Conservation (phyloP, 2,113 vertebrate species). For the Nematolebias whitei region DNA sequence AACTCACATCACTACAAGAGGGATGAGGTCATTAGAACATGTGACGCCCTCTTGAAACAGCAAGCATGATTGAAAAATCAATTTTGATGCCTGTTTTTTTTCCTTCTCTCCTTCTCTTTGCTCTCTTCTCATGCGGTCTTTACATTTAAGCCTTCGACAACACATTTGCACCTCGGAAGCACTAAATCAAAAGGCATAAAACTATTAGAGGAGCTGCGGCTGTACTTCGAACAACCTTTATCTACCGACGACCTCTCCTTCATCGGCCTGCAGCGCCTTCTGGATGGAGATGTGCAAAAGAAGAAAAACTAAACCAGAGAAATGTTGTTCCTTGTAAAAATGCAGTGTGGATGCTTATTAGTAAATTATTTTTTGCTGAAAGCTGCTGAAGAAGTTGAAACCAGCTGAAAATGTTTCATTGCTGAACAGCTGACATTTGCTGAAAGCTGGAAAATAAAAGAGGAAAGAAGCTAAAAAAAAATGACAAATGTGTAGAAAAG, state of each 20-base stretch:
- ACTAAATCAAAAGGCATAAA: constrained; percentile 57
- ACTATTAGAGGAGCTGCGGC: constrained; percentile 48
- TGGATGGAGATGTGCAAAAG: constrained; percentile 22
- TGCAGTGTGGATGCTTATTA: constrained; percentile 47
- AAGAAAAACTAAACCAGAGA: too few relatives aligned
- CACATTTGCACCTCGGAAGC: constrained; percentile 49
- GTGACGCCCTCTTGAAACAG: constrained; percentile 81
- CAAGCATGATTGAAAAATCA: constrained; percentile 82
- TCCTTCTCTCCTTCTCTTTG: constrained; percentile 17
- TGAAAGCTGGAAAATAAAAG: too few relatives aligned
- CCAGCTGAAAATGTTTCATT: too few relatives aligned
- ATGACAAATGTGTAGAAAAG: too few relatives aligned
- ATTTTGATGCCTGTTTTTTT: constrained; percentile 77
- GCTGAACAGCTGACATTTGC: too few relatives aligned
- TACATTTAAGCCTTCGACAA: constrained; percentile 58
- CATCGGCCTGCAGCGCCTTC: constrained; percentile 23
- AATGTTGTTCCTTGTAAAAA: too few relatives aligned
- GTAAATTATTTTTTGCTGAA: too few relatives aligned
- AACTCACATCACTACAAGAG: constrained; percentile 77
- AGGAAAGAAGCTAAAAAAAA: too few relatives aligned
- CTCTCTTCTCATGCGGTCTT: constrained; percentile 51
- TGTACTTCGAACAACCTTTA: constrained; percentile 54
- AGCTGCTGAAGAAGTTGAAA: too few relatives aligned
- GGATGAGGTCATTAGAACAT: constrained; percentile 82
- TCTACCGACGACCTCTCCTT: constrained; percentile 27